phyloP scores from a whole-genome alignment of 2,797 vertebrate species.

The Scolopax bukidnonensis region DNA sequence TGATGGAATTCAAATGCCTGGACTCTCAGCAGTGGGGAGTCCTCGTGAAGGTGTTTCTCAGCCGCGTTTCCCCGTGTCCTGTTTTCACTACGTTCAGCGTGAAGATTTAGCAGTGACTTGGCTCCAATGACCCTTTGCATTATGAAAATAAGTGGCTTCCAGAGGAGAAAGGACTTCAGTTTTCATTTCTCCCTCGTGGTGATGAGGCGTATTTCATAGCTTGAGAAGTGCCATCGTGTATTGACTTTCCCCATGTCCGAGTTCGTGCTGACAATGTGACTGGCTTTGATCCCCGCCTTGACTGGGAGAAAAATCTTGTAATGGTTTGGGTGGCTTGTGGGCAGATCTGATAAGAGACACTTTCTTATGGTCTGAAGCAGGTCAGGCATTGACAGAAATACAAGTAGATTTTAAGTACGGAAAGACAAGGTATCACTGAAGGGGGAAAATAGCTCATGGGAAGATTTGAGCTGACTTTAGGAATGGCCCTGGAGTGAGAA shows the following conservation, averaged over 20 bases:
- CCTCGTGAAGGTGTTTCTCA: neutral
- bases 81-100: accelerated
- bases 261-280: neutral
- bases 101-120: neutral
- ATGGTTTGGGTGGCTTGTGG: slow-evolving; percentile 14
- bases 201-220: neutral
- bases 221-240: neutral
- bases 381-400: neutral
- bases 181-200: neutral
- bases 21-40: neutral
- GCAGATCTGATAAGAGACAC: slow-evolving; percentile 6
- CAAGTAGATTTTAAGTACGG: neutral
- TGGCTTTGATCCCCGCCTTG: slow-evolving; percentile 38
- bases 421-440: neutral
- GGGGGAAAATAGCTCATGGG: neutral
- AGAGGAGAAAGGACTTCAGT: slow-evolving; percentile 29
- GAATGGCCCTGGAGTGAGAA: neutral
- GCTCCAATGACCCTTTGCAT: neutral
- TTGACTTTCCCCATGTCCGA: neutral
- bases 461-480: neutral
- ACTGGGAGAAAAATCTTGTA: slow-evolving; percentile 1
- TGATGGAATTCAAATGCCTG: neutral
- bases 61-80: neutral
- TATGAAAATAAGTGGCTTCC: slow-evolving; percentile 23
- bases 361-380: neutral